phyloP scores from a whole-genome alignment of 2,113 vertebrate genomes.

The Hyperoodon ampullatus region DNA sequence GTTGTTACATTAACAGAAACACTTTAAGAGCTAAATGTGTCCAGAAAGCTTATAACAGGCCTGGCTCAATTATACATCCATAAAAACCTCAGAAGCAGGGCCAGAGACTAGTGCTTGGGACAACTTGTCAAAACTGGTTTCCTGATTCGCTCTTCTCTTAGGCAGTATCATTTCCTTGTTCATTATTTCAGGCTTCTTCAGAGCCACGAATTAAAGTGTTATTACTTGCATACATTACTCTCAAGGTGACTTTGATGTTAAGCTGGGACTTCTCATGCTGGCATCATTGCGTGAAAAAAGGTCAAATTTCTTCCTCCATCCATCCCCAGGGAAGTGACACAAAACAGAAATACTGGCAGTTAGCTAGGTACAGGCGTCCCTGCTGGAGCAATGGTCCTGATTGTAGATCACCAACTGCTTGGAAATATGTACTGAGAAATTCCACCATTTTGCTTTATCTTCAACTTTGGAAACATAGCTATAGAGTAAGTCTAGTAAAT shows the following conservation, averaged over 20 bases:
- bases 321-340: conserved; percentile 33
- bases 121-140: conserved; percentile 28
- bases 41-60: not conserved
- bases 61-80: not conserved
- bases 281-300: conserved; percentile 49
- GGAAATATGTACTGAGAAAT: conserved; percentile 29
- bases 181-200: conserved; percentile 59
- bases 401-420: conserved; percentile 22
- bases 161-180: conserved; percentile 47
- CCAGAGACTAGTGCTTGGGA: not conserved
- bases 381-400: not conserved
- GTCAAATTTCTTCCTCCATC: conserved; percentile 48
- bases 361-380: not conserved
- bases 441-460: not conserved
- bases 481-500: not conserved
- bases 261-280: conserved; percentile 28
- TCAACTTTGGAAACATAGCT: conserved; percentile 35
- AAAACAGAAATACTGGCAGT: conserved; percentile 22
- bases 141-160: conserved; percentile 55
- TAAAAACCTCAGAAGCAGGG: not conserved
- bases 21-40: not conserved
- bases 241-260: conserved; percentile 66
- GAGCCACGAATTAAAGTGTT: conserved; percentile 66
- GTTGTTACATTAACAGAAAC: conserved; percentile 36
- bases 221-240: conserved; percentile 44